Conservation (phyloP, 2,113 vertebrate species). For the Puma concolor region DNA sequence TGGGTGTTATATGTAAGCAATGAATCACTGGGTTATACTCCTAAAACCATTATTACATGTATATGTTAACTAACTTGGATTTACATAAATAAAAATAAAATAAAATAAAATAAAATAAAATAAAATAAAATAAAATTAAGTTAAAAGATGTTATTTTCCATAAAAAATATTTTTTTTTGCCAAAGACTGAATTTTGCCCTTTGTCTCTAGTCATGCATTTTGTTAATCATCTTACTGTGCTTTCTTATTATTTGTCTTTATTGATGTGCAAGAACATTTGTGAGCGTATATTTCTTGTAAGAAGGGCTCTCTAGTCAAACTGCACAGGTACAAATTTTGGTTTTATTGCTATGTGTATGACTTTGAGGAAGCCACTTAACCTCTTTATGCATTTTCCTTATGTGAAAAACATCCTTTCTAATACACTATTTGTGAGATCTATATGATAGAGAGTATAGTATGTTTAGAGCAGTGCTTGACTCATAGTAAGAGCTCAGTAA, state of each 20-base stretch:
- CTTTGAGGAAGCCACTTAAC: neutral
- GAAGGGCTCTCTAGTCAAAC: neutral
- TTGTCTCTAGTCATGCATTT: neutral
- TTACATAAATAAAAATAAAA: no score
- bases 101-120: no score
- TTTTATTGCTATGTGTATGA: neutral
- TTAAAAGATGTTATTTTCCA: no score
- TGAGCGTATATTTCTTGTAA: slow-evolving; percentile 14
- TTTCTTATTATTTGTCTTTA: slow-evolving; percentile 34
- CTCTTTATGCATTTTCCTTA: slow-evolving; percentile 5
- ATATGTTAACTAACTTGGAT: no score
- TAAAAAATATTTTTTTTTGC: neutral
- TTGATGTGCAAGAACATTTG: neutral
- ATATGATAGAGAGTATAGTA: neutral
- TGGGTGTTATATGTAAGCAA: no score
- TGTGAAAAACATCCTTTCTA: neutral
- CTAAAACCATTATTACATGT: no score
- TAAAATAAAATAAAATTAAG: no score
- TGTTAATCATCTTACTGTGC: neutral
- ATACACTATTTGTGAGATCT: neutral
- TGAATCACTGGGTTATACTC: no score
- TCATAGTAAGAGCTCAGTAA: neutral
- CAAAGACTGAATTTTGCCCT: neutral
- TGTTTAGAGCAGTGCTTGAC: neutral
- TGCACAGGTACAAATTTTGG: neutral